phyloP scores from a whole-genome alignment of 2,888 invertebrate species.

The Diachrysia chrysitis region DNA sequence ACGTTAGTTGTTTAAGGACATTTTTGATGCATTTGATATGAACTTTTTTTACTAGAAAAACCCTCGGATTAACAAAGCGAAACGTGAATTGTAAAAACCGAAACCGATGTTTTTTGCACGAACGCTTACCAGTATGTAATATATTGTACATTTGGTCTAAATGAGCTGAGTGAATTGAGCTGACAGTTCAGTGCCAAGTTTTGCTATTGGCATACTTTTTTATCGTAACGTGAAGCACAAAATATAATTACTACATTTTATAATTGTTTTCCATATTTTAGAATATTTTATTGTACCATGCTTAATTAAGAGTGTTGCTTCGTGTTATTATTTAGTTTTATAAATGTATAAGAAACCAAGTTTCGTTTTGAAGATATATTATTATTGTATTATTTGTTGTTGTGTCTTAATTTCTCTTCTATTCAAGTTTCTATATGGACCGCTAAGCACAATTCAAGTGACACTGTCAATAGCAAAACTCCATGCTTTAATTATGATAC shows the following conservation, averaged over 20 bases:
- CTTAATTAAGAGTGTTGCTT: conserved; percentile 88
- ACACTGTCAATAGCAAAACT: conserved; percentile 89
- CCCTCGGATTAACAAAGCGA: conserved; percentile 80
- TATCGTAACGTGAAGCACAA: conserved; percentile 79
- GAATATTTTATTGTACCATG: conserved; percentile 84
- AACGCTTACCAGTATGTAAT: conserved; percentile 88
- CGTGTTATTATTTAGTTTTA: conserved; percentile 86
- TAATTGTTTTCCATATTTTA: conserved; percentile 85
- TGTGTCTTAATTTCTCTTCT: conserved; percentile 80
- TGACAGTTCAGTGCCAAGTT: conserved; percentile 86
- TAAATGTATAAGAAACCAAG: conserved; percentile 85
- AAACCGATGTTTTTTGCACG: conserved; percentile 86
- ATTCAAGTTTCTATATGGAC: conserved; percentile 68
- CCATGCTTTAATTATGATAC: conserved; percentile 83
- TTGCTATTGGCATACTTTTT: conserved; percentile 86
- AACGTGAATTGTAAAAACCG: conserved; percentile 85
- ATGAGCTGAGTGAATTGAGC: conserved; percentile 88
- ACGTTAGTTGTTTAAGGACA: conserved; percentile 89
- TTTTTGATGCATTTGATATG: conserved; percentile 89
- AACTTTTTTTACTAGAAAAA: conserved; percentile 89
- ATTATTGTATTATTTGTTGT: conserved; percentile 89
- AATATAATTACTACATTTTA: conserved; percentile 66
- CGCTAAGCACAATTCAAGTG: conserved; percentile 73
- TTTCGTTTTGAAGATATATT: conserved; percentile 86
- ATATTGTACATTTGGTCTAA: conserved; percentile 89